Evolutionary conservation across 2,888 invertebrate species (phyloP).

Genomic region (Heliconius erato): DNA sequence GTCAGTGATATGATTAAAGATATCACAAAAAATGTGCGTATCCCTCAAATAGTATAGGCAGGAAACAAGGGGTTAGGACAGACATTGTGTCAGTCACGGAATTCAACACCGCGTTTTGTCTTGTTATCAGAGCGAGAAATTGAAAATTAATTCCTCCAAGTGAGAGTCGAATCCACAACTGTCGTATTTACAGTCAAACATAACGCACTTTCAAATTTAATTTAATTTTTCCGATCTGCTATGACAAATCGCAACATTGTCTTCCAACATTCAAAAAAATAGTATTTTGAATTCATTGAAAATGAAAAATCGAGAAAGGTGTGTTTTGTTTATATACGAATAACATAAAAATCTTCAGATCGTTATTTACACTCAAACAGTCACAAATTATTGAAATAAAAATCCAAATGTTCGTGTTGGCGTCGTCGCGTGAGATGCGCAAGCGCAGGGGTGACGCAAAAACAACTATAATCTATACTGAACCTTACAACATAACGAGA

Average conservation of each 20-base stretch:
- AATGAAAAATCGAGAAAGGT: background rate
- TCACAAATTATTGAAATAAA: conserved; percentile 15
- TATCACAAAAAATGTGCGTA: too few relatives aligned
- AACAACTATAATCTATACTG: conserved; percentile 30
- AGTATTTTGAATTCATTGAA: background rate
- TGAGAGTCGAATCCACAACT: background rate
- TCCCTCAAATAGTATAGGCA: background rate
- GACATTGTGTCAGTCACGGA: too few relatives aligned
- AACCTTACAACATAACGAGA: conserved; percentile 36
- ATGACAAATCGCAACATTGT: background rate
- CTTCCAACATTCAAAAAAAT: too few relatives aligned
- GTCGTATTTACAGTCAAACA: too few relatives aligned
- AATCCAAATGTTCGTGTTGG: conserved; percentile 34
- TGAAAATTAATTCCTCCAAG: too few relatives aligned
- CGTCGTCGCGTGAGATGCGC: conserved; percentile 43
- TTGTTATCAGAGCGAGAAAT: too few relatives aligned
- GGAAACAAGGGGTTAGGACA: too few relatives aligned
- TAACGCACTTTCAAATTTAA: too few relatives aligned
- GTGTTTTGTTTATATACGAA: background rate
- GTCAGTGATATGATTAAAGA: background rate
- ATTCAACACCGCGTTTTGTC: too few relatives aligned
- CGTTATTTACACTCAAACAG: background rate
- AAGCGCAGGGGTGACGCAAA: conserved; percentile 31
- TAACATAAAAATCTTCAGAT: background rate
- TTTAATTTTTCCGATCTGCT: background rate